Evolutionary conservation across 2,888 invertebrate genomes (phyloP).

Genomic region (Synergus gifuensis): DNA sequence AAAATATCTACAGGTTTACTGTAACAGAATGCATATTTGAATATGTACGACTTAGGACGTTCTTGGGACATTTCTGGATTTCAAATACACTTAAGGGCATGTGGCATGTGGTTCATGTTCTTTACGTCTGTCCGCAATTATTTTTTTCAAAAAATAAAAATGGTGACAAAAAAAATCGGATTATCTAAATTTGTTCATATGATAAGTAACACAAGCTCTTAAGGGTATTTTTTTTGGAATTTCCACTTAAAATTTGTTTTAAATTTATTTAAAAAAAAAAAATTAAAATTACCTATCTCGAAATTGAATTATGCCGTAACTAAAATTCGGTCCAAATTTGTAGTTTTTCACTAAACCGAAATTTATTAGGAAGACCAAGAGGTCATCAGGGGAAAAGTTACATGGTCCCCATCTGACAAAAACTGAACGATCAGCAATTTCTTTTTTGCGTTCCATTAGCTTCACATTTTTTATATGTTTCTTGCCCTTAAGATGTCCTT

Average conservation of each 20-base stretch:
- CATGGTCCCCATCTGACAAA: constrained; percentile 62
- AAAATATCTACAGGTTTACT: constrained; percentile 65
- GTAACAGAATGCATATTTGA: constrained; percentile 42
- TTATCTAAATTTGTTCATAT: too few species aligned
- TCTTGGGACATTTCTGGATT: too few species aligned
- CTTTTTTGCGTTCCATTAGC: constrained; percentile 49
- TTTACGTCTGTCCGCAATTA: too few species aligned
- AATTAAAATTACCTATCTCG: constrained; percentile 58
- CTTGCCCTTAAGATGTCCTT: constrained; percentile 67
- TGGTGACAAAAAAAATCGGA: too few species aligned
- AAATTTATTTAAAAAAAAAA: background rate
- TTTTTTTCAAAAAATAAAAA: too few species aligned
- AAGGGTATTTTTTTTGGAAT: background rate
- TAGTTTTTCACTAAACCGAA: constrained; percentile 63
- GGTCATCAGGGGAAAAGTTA: constrained; percentile 46
- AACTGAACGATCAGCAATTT: constrained; percentile 61
- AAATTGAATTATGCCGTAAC: constrained; percentile 64
- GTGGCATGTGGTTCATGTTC: too few species aligned
- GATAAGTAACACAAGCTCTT: too few species aligned
- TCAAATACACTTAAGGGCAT: too few species aligned
- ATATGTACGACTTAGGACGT: background rate
- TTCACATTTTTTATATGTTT: constrained; percentile 64
- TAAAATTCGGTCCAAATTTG: constrained; percentile 45
- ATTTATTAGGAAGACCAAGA: constrained; percentile 57
- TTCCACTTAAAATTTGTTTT: background rate